Conservation (phyloP, 2,113 vertebrate species). For the Mirza zaza region DNA sequence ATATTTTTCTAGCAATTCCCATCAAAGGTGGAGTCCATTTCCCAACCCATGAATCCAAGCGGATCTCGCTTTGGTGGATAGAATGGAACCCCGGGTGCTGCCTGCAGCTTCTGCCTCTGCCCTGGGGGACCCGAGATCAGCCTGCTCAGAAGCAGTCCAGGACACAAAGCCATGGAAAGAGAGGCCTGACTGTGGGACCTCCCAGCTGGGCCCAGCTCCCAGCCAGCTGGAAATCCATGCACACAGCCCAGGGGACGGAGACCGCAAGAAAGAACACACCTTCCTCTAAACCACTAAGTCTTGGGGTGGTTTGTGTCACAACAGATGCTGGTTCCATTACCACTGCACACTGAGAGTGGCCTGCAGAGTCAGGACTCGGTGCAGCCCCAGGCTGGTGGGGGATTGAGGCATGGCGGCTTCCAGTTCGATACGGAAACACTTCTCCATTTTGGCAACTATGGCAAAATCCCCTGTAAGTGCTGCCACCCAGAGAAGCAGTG, state of each 20-base stretch:
- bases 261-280: not conserved
- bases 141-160: not conserved
- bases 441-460: not conserved
- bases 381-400: not conserved
- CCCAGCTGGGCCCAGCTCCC: not conserved
- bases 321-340: not conserved
- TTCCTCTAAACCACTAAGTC: not conserved
- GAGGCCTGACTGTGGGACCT: not conserved
- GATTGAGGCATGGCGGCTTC: not conserved
- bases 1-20: not conserved
- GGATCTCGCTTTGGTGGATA: not conserved
- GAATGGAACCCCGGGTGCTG: not conserved
- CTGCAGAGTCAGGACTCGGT: not conserved
- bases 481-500: not conserved
- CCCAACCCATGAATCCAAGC: not conserved
- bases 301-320: not conserved
- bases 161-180: not conserved
- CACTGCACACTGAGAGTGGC: not conserved
- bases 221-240: not conserved
- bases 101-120: not conserved
- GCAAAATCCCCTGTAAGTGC: not conserved
- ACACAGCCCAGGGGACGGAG: not conserved
- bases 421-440: not conserved
- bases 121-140: not conserved
- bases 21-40: not conserved